These are phyloP conservation scores for Emys orbicularis DNA, from an alignment of 2,797 vertebrate genomes.

Conservation along the genomic window DNA sequence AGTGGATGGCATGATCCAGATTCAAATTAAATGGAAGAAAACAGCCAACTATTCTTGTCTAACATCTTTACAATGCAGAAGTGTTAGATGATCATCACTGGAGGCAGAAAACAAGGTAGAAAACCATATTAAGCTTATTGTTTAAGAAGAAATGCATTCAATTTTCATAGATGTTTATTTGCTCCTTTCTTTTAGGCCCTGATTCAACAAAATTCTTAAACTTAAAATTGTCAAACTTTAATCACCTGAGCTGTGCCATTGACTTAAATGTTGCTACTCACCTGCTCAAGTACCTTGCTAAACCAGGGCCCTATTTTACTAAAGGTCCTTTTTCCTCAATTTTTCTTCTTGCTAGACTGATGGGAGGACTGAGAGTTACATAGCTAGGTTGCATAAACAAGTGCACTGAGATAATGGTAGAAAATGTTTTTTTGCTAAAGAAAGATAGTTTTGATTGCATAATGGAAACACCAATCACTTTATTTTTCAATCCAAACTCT, in stretches of 20 bases:
- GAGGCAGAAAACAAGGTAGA: background rate
- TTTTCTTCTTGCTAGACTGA: background rate
- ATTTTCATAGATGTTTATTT: rapidly evolving
- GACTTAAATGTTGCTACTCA: background rate
- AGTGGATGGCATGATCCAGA: background rate
- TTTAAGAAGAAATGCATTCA: background rate
- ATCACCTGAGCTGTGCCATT: background rate
- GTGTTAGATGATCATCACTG: background rate
- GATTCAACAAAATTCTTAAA: background rate
- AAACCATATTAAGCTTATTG: background rate
- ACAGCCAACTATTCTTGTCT: background rate
- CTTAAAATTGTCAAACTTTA: background rate
- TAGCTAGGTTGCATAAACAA: background rate
- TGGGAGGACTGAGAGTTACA: background rate
- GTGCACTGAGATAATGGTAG: background rate
- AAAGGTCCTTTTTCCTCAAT: background rate
- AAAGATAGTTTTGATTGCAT: rapidly evolving
- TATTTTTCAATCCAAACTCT: background rate
- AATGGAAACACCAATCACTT: background rate
- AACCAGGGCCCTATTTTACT: constrained; percentile 1
- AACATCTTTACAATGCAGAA: rapidly evolving
- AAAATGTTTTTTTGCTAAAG: background rate
- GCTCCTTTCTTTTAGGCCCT: background rate
- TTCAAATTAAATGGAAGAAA: background rate
- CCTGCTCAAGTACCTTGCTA: background rate